A percentile compares a stretch with the other conserved stretches of the same genome.
phyloP scores from a whole-genome alignment of 2,888 invertebrate species.

The Oscheius sp. region DNA sequence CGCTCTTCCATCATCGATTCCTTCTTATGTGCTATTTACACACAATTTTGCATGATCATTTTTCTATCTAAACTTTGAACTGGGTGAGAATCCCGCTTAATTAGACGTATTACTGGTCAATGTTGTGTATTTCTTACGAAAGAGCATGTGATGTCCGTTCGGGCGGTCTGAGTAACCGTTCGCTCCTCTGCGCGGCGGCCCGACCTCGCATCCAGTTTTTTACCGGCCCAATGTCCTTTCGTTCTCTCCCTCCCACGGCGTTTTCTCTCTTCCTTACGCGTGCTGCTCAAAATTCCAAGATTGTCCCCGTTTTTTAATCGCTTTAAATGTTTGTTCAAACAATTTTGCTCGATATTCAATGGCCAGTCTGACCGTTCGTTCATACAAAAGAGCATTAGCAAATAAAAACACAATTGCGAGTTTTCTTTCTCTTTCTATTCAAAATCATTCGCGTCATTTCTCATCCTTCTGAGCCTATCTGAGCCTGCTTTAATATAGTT shows the following conservation, averaged over 20 bases:
- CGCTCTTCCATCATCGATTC: not conserved
- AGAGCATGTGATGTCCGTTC: conserved; percentile 29
- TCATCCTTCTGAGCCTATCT: no score
- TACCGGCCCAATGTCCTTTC: conserved; percentile 34
- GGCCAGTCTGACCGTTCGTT: conserved; percentile 20
- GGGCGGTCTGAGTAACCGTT: conserved; percentile 32
- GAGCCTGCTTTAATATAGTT: no score
- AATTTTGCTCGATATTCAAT: not conserved
- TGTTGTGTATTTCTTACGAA: conserved; percentile 22
- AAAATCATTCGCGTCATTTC: no score
- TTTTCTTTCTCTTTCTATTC: not conserved
- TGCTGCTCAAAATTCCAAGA: not conserved
- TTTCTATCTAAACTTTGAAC: not conserved
- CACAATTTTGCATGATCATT: not conserved
- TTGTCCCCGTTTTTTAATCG: not conserved
- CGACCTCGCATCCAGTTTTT: conserved; percentile 31
- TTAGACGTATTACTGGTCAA: not conserved
- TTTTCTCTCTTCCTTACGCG: conserved; percentile 1
- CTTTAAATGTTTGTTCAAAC: conserved; percentile 5
- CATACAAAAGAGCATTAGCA: conserved; percentile 16
- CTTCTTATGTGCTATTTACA: not conserved
- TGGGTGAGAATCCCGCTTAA: not conserved
- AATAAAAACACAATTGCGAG: conserved; percentile 18
- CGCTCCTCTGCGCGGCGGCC: conserved; percentile 27
- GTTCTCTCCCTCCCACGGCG: not conserved